Evolutionary conservation across 2,888 invertebrate species (phyloP), one percentile per base, ranked within the genome.

Genomic region (Plagodis dolabraria): DNA sequence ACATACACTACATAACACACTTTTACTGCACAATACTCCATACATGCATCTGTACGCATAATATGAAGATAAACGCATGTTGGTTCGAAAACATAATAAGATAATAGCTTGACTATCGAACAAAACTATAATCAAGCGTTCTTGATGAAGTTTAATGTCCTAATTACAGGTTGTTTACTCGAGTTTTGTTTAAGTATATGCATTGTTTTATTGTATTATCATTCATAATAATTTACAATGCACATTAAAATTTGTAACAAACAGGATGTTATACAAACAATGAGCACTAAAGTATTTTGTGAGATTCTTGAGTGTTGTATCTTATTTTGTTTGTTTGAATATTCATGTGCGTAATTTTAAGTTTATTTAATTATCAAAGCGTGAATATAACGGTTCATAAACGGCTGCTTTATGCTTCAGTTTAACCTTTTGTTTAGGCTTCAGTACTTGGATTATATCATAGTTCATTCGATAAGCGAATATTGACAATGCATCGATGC

Each of bases 101-200:
- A 88, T 86, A 86, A 87, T 83, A 82, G 78, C 76, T 84, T 80
- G 84, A 79, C 80, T 81, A 87, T 86, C 80, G 75, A 77, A 76
- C 79, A 80, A 71, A 79, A 78, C 80, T 40, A 10, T 40, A 80
- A 86, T 85, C 80, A 79, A 69, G 69, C 74, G 90, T 84, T 86
- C 88, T 87, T 89, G 86, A 85, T 89, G 85, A 76, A 85, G 91
- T 89, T 89, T 89, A 85, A 88, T 86, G 90, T 77, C 78, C 91
- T 70, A 85, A 77, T 86, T 91, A 79, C 79, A 85, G 89, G 87
- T 90, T 89, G 83, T 89, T 89, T 85, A 85, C 88, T 82, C 74
- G 68, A 67, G 67, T 70, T 65, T 68, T 71, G 75, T 76, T 75
- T 74, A 22, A 22, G 22, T 22, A 72, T 72, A 72, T 78, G 76